Evolutionary conservation across 1,140 invertebrate species (phyloP).

Genomic region (Apis laboriosa): DNA sequence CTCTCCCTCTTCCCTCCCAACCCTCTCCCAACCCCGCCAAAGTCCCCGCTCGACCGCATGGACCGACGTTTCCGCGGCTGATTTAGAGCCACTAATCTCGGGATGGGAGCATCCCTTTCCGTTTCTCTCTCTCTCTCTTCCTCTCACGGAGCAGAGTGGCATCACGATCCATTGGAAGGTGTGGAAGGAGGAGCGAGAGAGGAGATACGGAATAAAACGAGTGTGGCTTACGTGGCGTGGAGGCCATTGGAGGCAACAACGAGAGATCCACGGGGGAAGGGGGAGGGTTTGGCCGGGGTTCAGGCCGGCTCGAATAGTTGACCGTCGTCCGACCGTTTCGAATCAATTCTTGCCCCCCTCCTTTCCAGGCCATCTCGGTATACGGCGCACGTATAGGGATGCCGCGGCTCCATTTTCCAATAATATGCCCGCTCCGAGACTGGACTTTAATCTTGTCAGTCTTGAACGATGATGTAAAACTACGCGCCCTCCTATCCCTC

Average conservation of each 20-base stretch:
- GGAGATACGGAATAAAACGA: slow-evolving; percentile 8
- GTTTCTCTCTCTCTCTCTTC: not conserved
- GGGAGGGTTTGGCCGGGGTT: not conserved
- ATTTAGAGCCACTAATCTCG: slow-evolving; percentile 64
- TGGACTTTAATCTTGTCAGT: slow-evolving; percentile 66
- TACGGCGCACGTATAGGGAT: slow-evolving; percentile 38
- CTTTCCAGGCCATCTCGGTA: not conserved
- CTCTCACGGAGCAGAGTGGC: slow-evolving; percentile 11
- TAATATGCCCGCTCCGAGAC: slow-evolving; percentile 54
- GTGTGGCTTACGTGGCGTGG: not conserved
- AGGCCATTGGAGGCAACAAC: slow-evolving; percentile 3
- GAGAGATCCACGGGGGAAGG: not conserved
- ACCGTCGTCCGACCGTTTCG: slow-evolving; percentile 48
- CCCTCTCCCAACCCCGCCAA: not conserved
- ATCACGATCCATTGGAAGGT: slow-evolving; percentile 4
- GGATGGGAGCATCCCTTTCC: slow-evolving; percentile 26
- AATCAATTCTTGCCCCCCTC: slow-evolving; percentile 49
- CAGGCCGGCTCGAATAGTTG: slow-evolving; percentile 33
- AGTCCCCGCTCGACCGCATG: slow-evolving; percentile 13
- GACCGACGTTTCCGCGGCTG: slow-evolving; percentile 48
- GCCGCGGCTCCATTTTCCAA: slow-evolving; percentile 55
- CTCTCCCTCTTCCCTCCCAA: not conserved
- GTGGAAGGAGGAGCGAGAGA: not conserved
- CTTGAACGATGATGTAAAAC: slow-evolving; percentile 52
- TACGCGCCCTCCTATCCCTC: slow-evolving; percentile 1